Evolutionary conservation across 2,888 invertebrate species (phyloP).

Genomic region (Tipula vernalis): DNA sequence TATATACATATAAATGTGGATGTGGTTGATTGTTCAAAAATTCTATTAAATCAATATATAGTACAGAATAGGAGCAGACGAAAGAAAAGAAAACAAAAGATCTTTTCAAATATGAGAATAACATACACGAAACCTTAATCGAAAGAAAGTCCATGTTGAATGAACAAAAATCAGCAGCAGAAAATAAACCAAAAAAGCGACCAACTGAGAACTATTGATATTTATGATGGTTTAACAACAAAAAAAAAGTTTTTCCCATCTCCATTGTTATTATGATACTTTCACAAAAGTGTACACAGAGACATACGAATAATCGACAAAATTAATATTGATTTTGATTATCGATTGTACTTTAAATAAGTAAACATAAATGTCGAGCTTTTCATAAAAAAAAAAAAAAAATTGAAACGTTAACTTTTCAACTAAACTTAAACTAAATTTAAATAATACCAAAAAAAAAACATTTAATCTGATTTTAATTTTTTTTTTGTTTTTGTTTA

Average conservation of each 20-base stretch:
- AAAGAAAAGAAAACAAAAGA: not conserved
- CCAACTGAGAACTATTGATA: conserved; percentile 7
- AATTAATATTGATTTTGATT: not conserved
- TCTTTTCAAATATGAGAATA: not conserved
- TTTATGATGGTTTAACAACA: not conserved
- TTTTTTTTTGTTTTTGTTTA: not conserved
- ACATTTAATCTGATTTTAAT: not conserved
- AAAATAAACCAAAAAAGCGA: not conserved
- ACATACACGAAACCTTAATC: not conserved
- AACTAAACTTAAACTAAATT: not conserved
- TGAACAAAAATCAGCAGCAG: not conserved
- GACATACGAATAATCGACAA: not conserved
- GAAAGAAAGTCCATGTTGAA: not conserved
- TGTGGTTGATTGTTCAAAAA: not conserved
- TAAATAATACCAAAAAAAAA: not conserved
- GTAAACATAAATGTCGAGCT: not conserved
- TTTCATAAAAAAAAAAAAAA: not conserved
- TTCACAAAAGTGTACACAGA: not conserved
- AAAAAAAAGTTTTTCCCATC: not conserved
- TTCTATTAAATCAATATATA: not conserved
- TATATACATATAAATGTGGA: too few species aligned
- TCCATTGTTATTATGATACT: not conserved
- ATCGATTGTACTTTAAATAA: not conserved
- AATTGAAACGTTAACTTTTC: not conserved
- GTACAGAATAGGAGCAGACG: not conserved